Percentiles rank a stretch among this genome's conserved stretches.
These are phyloP conservation scores for Anoplolepis gracilipes DNA, from an alignment of 1,140 invertebrate species.

Conservation along the genomic window DNA sequence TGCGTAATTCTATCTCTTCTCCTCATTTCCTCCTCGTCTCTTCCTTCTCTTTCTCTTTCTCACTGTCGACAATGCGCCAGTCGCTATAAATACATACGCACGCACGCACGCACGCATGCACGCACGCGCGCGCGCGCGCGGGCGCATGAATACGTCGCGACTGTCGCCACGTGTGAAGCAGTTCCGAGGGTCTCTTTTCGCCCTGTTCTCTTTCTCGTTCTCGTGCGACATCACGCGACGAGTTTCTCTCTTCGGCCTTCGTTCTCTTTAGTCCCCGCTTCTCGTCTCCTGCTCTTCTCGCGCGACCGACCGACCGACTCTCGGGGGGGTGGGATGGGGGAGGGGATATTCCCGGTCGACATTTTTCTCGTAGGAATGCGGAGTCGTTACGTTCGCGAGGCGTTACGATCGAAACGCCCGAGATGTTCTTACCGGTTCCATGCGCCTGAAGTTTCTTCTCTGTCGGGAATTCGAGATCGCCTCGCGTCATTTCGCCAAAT, in stretches of 20 bases:
- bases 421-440: slow-evolving; percentile 75
- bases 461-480: slow-evolving; percentile 67
- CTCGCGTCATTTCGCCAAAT: slow-evolving; percentile 36
- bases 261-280: neutral
- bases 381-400: slow-evolving; percentile 76
- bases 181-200: slow-evolving; percentile 69
- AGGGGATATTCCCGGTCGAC: slow-evolving; percentile 76
- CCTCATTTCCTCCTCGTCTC: slow-evolving; percentile 37
- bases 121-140: slow-evolving; percentile 66
- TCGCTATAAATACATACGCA: slow-evolving; percentile 80
- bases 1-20: slow-evolving; percentile 30
- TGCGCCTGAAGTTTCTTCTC: slow-evolving; percentile 30
- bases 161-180: slow-evolving; percentile 80
- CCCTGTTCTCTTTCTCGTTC: slow-evolving; percentile 39
- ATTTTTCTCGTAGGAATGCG: slow-evolving; percentile 77
- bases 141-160: slow-evolving; percentile 74
- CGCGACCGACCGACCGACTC: slow-evolving; percentile 38
- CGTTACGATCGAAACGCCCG: slow-evolving; percentile 76
- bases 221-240: neutral
- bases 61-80: slow-evolving; percentile 71
- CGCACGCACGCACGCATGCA: slow-evolving; percentile 65
- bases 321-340: neutral
- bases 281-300: slow-evolving; percentile 39
- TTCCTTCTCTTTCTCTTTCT: slow-evolving; percentile 47
- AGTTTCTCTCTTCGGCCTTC: slow-evolving; percentile 41